Base-by-base conservation (phyloP, 2,888 invertebrate species). In the Patella ulyssiponensis region DNA sequence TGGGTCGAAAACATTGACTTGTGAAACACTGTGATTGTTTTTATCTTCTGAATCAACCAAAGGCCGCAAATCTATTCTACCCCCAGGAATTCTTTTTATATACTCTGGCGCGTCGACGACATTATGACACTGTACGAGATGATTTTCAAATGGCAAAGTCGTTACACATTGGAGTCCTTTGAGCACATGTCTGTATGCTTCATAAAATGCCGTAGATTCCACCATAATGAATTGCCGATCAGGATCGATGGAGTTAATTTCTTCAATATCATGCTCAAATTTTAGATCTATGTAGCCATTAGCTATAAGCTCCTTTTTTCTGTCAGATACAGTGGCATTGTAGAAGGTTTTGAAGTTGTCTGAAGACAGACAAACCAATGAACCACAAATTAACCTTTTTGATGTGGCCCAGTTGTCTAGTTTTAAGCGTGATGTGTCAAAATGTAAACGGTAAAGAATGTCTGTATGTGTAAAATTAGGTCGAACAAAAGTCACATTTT, bases 151-250 rank as follows among this genome's bases (percentile, higher is more conserved):
- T 4, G 86, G 86, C 11, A 87, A 69, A 53, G 84, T 79, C 1
- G 77, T 79, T 74, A 94, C 93, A 1, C 91, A 91, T 86, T 95
- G 94, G 27, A 97, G 88, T n/a, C 94, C 95, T 83, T 93, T 93
- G 75, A 96, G 92, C 0, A 96, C 95, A 86, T 95, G 94, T 81
- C 94, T 93, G 88, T 96, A 96, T 0, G 96, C 95, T 88, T 96
- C 96, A 88, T 96, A 96, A 90, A 95, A 96, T 0, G 95, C 94
- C 74, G 94, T 94, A 75, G 95, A 94, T 89, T 96, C 96, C 3
- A 95, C 93, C 95, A 96, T 95, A 0, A 94, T 79, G 74, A 84
- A 87, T 15, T 71, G 78, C 12, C 9, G 7, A 44, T 44, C 44
- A 4, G 44, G 44, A 44, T 27, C 9, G n/a, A 72, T 54, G 17